phyloP scores from a whole-genome alignment of 1,140 invertebrate genomes.

The Penaeus indicus region DNA sequence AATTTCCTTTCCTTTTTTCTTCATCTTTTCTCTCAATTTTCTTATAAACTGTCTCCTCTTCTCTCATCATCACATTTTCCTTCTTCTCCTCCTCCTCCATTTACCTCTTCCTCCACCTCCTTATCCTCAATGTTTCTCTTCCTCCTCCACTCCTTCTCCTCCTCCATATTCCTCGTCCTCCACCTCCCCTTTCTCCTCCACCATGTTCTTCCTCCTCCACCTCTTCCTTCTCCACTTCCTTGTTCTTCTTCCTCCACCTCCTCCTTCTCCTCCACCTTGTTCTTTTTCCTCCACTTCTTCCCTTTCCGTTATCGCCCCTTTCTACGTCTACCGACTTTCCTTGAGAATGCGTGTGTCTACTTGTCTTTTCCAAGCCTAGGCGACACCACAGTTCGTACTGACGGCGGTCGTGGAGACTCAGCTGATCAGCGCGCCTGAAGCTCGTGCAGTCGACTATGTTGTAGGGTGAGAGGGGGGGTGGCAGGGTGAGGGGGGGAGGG shows the following conservation, averaged over 20 bases:
- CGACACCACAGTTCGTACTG: too few relatives aligned
- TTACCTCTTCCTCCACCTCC: not conserved
- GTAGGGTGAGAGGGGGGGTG: too few relatives aligned
- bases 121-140: not conserved
- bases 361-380: too few relatives aligned
- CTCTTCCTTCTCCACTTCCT: not conserved
- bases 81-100: not conserved
- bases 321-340: not conserved
- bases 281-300: not conserved
- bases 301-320: not conserved
- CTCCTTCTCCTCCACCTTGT: not conserved
- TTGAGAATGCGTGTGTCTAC: too few relatives aligned
- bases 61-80: not conserved
- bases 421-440: too few relatives aligned
- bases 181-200: not conserved
- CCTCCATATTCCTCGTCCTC: not conserved
- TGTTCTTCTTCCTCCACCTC: not conserved
- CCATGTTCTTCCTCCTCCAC: not conserved
- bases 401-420: too few relatives aligned
- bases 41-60: too few relatives aligned
- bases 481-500: too few relatives aligned
- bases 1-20: not conserved
- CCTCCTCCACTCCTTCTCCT: not conserved
- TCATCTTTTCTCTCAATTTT: not conserved
- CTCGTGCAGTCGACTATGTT: too few relatives aligned